Conservation (phyloP, 2,888 invertebrate species). For the Dione vanillae region DNA sequence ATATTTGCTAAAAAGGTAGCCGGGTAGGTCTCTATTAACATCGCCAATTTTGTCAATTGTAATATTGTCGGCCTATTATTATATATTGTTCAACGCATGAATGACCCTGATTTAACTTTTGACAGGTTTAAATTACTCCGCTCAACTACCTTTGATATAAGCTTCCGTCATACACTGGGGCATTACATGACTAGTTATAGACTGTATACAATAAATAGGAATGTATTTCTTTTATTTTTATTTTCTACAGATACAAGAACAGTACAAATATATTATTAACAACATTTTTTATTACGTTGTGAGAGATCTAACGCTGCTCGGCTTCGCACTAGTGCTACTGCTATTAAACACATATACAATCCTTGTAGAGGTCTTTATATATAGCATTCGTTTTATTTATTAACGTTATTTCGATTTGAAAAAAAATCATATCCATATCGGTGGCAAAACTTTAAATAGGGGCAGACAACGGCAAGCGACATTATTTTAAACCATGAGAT, state of each 20-base stretch:
- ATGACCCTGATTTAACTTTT: conserved; percentile 67
- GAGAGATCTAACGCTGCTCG: too few relatives aligned
- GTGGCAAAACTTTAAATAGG: too few relatives aligned
- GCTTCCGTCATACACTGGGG: conserved; percentile 64
- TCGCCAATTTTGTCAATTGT: conserved; percentile 32
- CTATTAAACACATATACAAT: too few relatives aligned
- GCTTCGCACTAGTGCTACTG: too few relatives aligned
- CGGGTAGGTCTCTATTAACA: neutral
- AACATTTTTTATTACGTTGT: too few relatives aligned
- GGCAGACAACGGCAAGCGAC: too few relatives aligned
- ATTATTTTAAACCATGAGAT: too few relatives aligned
- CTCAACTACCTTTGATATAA: conserved; percentile 68
- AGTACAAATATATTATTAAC: too few relatives aligned
- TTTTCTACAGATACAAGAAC: neutral
- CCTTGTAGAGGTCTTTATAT: too few relatives aligned
- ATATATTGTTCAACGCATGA: conserved; percentile 49
- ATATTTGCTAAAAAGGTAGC: neutral
- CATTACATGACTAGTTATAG: conserved; percentile 42
- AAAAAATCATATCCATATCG: too few relatives aligned
- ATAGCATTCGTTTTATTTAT: too few relatives aligned
- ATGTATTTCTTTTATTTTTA: neutral
- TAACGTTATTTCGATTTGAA: too few relatives aligned
- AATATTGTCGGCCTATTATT: conserved; percentile 51
- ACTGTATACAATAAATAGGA: neutral
- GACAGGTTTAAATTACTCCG: conserved; percentile 71